These are phyloP conservation scores for Sebastolobus altivelis DNA, from an alignment of 2,797 vertebrate species.

Conservation along the genomic window DNA sequence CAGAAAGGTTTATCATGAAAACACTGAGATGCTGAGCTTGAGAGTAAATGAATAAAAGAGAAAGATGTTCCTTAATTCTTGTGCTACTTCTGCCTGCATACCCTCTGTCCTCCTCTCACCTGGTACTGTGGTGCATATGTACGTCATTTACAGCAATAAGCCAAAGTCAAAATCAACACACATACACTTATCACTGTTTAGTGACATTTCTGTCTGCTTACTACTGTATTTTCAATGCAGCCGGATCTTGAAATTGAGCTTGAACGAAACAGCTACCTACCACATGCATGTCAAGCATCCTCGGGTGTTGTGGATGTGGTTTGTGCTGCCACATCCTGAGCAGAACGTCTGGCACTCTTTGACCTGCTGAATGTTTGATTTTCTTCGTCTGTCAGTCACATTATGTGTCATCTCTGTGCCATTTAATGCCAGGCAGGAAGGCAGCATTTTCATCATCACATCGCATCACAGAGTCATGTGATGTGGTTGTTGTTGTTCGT, in stretches of 20 bases:
- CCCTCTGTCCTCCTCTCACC: too few species aligned
- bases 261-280: neutral
- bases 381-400: neutral
- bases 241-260: neutral
- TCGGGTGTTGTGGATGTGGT: neutral
- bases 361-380: neutral
- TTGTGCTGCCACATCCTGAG: neutral
- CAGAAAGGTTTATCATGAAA: neutral
- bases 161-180: too few species aligned
- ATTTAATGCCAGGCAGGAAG: neutral
- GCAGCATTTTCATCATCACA: neutral
- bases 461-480: neutral
- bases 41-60: too few species aligned
- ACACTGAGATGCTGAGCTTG: too few species aligned
- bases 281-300: neutral
- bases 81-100: too few species aligned
- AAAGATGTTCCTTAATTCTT: too few species aligned
- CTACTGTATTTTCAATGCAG: too few species aligned
- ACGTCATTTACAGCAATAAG: too few species aligned
- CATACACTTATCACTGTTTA: too few species aligned
- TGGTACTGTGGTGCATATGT: too few species aligned
- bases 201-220: too few species aligned
- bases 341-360: neutral
- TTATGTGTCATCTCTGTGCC: neutral
- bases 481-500: neutral